Conservation (phyloP, 2,113 vertebrate species). For the Buteo buteo region DNA sequence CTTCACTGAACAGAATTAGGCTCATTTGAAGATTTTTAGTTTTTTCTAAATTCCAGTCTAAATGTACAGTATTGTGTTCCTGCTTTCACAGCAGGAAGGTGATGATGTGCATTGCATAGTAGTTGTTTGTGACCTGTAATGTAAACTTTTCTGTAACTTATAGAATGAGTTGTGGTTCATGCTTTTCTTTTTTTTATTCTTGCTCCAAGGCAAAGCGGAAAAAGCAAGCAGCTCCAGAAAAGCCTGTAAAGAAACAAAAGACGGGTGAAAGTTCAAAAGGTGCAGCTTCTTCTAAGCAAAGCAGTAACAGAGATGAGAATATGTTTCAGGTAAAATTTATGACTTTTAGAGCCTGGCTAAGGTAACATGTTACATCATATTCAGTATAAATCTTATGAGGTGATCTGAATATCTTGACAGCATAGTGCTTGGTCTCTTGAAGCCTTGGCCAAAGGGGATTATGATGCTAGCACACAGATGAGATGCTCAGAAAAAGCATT, state of each 20-base stretch:
- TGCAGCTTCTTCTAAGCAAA: slow-evolving; percentile 83
- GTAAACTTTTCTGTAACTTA: not conserved
- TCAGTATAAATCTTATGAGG: not conserved
- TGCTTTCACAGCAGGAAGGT: not conserved
- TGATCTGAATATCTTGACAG: not conserved
- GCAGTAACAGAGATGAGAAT: slow-evolving; percentile 83
- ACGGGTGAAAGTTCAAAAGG: slow-evolving; percentile 90
- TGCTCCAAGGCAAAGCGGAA: slow-evolving; percentile 85
- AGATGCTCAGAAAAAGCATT: not conserved
- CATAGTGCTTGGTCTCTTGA: not conserved
- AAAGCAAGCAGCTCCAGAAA: slow-evolving; percentile 84
- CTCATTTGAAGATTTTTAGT: not conserved
- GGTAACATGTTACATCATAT: not conserved
- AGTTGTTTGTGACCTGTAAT: not conserved
- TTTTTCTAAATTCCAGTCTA: not conserved
- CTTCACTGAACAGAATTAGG: not conserved
- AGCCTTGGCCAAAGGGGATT: not conserved
- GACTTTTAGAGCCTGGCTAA: not conserved
- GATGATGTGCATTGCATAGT: not conserved
- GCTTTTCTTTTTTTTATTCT: not conserved
- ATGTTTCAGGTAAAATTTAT: slow-evolving; percentile 89
- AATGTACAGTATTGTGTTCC: not conserved
- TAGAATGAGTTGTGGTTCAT: not conserved
- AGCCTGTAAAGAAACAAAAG: slow-evolving; percentile 89
- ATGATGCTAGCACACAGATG: accelerated